Conservation (phyloP, 2,113 vertebrate genomes). For the Trinectes maculatus region DNA sequence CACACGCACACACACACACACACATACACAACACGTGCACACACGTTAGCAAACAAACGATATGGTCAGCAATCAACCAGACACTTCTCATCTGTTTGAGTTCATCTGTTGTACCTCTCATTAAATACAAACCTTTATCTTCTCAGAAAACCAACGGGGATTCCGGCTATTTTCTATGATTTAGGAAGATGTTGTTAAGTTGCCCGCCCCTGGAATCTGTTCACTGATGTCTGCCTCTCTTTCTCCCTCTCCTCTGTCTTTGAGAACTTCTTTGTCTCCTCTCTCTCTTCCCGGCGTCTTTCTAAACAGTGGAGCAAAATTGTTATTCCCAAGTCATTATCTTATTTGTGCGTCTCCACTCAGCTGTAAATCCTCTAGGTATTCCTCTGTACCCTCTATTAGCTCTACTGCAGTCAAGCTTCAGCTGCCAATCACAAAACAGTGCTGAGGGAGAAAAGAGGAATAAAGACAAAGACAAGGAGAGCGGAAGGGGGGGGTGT, state of each 20-base stretch:
- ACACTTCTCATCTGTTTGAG: conserved; percentile 44
- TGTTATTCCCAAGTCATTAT: conserved; percentile 82
- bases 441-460: conserved; percentile 58
- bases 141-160: conserved; percentile 47
- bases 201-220: conserved; percentile 45
- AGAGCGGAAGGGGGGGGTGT: background rate
- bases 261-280: conserved; percentile 49
- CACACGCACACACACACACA: conserved; percentile 3
- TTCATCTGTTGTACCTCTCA: conserved; percentile 45
- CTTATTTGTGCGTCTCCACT: conserved; percentile 81
- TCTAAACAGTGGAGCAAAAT: conserved; percentile 63
- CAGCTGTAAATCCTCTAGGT: conserved; percentile 80
- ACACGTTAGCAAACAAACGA: conserved; percentile 34
- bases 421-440: conserved; percentile 78
- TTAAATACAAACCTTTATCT: conserved; percentile 63
- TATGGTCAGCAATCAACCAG: conserved; percentile 47
- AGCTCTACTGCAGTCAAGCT: conserved; percentile 74
- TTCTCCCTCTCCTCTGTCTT: conserved; percentile 44
- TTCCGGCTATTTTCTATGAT: conserved; percentile 60
- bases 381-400: conserved; percentile 77
- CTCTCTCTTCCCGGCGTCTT: conserved; percentile 26
- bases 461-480: conserved; percentile 54
- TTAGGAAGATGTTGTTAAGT: conserved; percentile 62
- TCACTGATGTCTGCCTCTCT: conserved; percentile 47
- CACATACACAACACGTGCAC: background rate